A percentile compares a stretch with the other conserved stretches of the same genome.
These are phyloP conservation scores for Petrocephalus zakoni DNA, from an alignment of 2,113 vertebrate genomes.

Conservation along the genomic window DNA sequence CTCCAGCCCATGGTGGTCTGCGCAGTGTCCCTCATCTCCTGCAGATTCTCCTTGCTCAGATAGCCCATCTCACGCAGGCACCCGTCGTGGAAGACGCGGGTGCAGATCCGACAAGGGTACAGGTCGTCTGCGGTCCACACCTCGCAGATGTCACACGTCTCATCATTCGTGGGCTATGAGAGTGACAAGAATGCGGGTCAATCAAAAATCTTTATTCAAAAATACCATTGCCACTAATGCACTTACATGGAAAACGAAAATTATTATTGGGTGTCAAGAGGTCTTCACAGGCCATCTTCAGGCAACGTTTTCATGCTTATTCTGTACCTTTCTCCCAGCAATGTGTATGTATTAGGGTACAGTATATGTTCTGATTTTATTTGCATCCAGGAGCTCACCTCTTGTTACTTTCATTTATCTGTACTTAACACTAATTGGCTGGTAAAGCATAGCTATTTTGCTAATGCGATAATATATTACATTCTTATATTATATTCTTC, in stretches of 20 bases:
- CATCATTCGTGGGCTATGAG: constrained; percentile 71
- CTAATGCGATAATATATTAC: not conserved
- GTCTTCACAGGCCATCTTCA: not conserved
- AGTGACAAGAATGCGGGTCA: not conserved
- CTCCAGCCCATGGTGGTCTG: constrained; percentile 87
- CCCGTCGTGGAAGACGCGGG: constrained; percentile 86
- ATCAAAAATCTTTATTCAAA: not conserved
- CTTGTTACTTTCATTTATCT: not conserved
- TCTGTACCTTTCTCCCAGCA: not conserved
- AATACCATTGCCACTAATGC: not conserved
- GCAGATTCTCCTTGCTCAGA: constrained; percentile 66
- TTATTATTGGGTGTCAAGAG: not conserved
- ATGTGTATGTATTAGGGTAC: not conserved
- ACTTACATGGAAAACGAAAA: not conserved
- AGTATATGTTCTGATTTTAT: not conserved
- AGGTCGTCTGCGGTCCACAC: constrained; percentile 95
- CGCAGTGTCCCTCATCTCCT: constrained; percentile 76
- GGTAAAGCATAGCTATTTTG: not conserved
- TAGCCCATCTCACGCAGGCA: constrained; percentile 91
- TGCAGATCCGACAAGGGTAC: constrained; percentile 84
- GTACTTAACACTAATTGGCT: not conserved
- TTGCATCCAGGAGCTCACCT: not conserved
- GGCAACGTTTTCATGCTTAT: not conserved
- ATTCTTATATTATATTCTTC: not conserved
- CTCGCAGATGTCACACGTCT: constrained; percentile 94